phyloP scores from a whole-genome alignment of 2,113 vertebrate species.

The Scytalopus superciliaris region DNA sequence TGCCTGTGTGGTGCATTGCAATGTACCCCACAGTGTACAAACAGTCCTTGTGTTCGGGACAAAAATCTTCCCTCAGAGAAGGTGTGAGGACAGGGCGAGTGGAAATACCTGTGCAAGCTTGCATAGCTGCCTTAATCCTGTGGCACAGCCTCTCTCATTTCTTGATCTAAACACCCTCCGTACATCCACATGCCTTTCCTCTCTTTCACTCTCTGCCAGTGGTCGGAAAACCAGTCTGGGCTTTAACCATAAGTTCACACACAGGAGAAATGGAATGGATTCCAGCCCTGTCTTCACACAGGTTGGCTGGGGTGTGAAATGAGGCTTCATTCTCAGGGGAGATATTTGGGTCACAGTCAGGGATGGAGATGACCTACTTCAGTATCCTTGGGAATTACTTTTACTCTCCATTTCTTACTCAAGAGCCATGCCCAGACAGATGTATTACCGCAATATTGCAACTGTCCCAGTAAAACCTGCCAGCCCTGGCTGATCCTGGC shows the following conservation, averaged over 20 bases:
- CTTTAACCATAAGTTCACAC: background rate
- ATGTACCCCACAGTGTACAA: background rate
- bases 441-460: background rate
- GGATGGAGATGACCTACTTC: constrained; percentile 43
- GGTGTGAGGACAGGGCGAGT: background rate
- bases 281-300: background rate
- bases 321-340: constrained; percentile 13
- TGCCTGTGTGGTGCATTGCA: background rate
- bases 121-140: background rate
- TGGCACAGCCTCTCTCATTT: background rate
- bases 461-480: constrained; percentile 23
- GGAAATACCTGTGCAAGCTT: background rate
- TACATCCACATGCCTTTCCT: background rate
- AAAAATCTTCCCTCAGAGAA: background rate
- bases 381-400: constrained; percentile 28
- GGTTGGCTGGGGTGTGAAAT: background rate
- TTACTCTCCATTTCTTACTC: constrained; percentile 20
- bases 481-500: constrained; percentile 13
- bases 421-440: background rate
- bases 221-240: background rate
- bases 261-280: background rate
- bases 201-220: background rate
- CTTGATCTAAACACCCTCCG: background rate
- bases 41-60: background rate
- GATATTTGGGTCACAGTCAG: constrained; percentile 22